Base-by-base conservation (phyloP, 2,888 invertebrate genomes). In the Thelaira solivaga region DNA sequence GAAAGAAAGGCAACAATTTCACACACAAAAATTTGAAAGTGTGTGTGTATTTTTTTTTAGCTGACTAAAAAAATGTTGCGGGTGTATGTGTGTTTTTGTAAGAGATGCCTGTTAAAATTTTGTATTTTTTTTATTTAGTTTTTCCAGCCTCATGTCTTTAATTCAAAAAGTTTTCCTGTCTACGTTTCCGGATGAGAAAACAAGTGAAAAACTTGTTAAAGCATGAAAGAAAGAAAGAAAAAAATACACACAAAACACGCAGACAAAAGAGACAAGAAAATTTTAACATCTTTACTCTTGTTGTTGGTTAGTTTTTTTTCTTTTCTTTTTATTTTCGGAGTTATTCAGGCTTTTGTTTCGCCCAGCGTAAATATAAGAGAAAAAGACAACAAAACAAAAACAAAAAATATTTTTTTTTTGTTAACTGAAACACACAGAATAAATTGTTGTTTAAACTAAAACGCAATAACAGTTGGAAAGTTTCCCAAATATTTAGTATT, bases 141-240 rank as follows among this genome's bases (percentile, higher is more conserved):
- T 41, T 51, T 4, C 49, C 49, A 57, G 41, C 29, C 57, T 45
- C 62, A 68, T 62, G 62, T 49, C 62, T 62, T 41, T 34, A 62
- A 68, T 76, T 49, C 62, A 29, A 59, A 76, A 76, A 71, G 10
- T 76, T 76, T 71, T 59, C 29, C 31, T 51, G 64, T 64, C 62
- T 76, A 62, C 26, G 39, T 62, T 69, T 76, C 57, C 69, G 76
- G 69, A 76, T 69, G 64, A 64, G 20, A 22, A 51, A 57, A 51
- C 41, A 18, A 43, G 34, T 20, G 39, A 61, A 67, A 13, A 64
- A 47, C 34, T 68, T 67, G 36, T 67, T 36, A 36, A 55, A 53
- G 51, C 20, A 22, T 7, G 6, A n/a, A 45, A 53, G 29, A 59
- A 45, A 18, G 20, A 49, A 13, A 41, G 36, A 16, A 29, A 18